phyloP scores from a whole-genome alignment of 1,140 invertebrate genomes.

The Cydia fagiglandana region DNA sequence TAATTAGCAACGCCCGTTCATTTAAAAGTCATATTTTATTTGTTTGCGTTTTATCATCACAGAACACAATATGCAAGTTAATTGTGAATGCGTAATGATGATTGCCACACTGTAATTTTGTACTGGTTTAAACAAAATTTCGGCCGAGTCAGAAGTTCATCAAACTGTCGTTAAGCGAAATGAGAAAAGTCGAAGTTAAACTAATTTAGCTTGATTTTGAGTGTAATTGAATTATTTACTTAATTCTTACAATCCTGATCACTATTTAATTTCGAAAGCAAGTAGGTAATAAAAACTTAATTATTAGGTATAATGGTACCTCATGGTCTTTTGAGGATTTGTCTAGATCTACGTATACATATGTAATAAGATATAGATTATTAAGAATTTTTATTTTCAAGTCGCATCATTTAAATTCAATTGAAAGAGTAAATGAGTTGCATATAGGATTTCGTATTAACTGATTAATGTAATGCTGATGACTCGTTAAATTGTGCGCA shows the following conservation, averaged over 20 bases:
- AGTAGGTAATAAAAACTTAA: background rate
- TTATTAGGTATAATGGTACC: too few species aligned
- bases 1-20: conserved; percentile 8
- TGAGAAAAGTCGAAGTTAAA: conserved; percentile 7
- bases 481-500: too few species aligned
- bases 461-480: too few species aligned
- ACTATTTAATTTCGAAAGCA: background rate
- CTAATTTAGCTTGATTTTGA: conserved; percentile 17
- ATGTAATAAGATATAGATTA: too few species aligned
- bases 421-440: too few species aligned
- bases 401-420: too few species aligned
- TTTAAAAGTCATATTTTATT: conserved; percentile 26
- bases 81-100: conserved; percentile 28
- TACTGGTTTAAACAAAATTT: conserved; percentile 22
- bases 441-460: too few species aligned
- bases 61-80: conserved; percentile 19
- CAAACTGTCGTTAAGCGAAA: conserved; percentile 28
- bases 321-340: too few species aligned
- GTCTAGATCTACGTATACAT: too few species aligned
- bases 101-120: conserved; percentile 18
- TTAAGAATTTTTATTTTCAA: too few species aligned
- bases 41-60: background rate
- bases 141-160: conserved; percentile 13
- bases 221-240: conserved; percentile 8
- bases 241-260: background rate